phyloP scores from a whole-genome alignment of 2,113 vertebrate genomes.

The Megaceryle maxima region DNA sequence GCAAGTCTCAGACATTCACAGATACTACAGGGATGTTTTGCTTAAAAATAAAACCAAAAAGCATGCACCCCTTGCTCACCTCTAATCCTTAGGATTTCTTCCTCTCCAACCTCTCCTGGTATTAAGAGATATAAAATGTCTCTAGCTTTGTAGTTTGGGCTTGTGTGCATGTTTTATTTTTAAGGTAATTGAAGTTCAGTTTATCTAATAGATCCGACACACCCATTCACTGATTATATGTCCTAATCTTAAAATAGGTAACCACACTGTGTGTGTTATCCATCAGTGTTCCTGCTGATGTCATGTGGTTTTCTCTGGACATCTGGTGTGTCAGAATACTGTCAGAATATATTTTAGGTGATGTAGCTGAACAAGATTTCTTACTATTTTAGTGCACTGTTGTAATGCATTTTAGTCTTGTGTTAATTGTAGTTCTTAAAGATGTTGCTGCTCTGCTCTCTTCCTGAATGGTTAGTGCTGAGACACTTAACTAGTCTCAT shows the following conservation, averaged over 20 bases:
- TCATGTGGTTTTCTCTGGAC: not conserved
- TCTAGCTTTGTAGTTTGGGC: not conserved
- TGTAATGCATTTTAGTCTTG: not conserved
- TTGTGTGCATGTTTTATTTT: not conserved
- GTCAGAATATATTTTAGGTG: not conserved
- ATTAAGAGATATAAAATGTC: not conserved
- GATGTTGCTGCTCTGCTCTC: not conserved
- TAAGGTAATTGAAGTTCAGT: not conserved
- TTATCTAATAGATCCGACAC: not conserved
- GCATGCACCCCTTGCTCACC: rapidly evolving
- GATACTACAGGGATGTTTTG: not conserved
- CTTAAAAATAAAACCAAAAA: not conserved
- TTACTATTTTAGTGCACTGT: not conserved
- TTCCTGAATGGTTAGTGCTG: not conserved
- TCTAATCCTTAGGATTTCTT: not conserved
- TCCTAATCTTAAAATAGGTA: not conserved
- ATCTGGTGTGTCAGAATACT: not conserved
- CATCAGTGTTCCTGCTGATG: not conserved
- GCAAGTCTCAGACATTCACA: not conserved
- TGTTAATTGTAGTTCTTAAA: not conserved
- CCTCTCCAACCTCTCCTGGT: not conserved
- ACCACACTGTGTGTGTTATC: not conserved
- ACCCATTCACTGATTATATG: rapidly evolving
- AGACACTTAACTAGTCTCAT: not conserved
- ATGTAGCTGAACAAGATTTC: not conserved